Base-by-base conservation (phyloP, 1,140 invertebrate species). In the Reticulitermes speratus region DNA sequence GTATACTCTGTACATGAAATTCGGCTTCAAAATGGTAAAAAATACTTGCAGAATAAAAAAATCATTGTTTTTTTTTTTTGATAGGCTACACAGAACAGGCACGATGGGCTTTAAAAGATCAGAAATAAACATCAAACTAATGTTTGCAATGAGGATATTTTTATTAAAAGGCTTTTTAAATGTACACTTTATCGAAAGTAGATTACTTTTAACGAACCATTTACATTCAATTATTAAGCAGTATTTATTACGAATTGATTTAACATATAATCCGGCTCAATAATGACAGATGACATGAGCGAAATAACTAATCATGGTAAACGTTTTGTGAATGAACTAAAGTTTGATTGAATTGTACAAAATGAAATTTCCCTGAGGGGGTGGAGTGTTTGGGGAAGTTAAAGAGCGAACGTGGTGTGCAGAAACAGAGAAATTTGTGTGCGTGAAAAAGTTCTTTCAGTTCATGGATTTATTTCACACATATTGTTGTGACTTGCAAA, bases 171-270 rank as follows among this genome's bases (percentile, higher is more conserved):
- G 59, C 59, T 21, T 65, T 65, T 65, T 65, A 65, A 65, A 19
- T n/a, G 25, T 21, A 65, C 19, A 65, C 59, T 65, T 65, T 65
- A 19, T 65, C 3, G 8, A 25, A 65, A 65, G 59, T 65, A 65
- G 59, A 65, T 65, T 65, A 65, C 16, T 65, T 65, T 65, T 65
- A 65, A 65, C 59, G 59, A 19, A 21, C 59, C 21, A 65, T 65
- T 65, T 65, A 19, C 14, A 23, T 65, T 65, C 21, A 23, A 19
- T 65, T 65, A 65, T 65, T 65, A 65, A 65, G 12, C 59, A 65
- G 59, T 65, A 65, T 65, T 65, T 65, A 65, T 65, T 65, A n/a
- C 21, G 59, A 65, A 65, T 65, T 65, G 59, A 65, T 65, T 65
- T 65, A 65, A 23, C 21, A 23, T 65, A n/a, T 65, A 65, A 21